Percentiles rank a stretch among this genome's conserved stretches.
Evolutionary conservation across 2,797 vertebrate genomes (phyloP).

Genomic region (Phoebastria nigripes): DNA sequence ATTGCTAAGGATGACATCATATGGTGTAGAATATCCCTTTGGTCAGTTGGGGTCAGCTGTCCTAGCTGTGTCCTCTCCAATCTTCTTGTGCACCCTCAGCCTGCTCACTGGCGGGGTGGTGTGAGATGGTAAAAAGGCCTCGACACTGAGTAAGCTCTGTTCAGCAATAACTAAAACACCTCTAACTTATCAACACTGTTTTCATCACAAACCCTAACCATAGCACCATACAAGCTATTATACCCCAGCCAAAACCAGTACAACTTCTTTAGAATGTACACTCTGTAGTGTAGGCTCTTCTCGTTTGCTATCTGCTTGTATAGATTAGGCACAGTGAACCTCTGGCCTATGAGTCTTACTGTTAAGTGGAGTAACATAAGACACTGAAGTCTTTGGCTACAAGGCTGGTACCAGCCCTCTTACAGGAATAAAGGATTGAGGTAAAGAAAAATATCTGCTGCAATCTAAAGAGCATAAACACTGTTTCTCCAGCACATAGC

Average conservation of each 20-base stretch:
- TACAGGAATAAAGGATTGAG: not conserved
- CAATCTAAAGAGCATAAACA: not conserved
- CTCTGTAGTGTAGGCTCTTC: not conserved
- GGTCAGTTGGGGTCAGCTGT: not conserved
- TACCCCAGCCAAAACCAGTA: not conserved
- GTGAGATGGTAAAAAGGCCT: not conserved
- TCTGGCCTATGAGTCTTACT: not conserved
- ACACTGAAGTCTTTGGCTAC: not conserved
- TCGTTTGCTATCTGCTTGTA: not conserved
- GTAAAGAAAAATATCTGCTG: not conserved
- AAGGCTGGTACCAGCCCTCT: not conserved
- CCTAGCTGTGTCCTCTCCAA: not conserved
- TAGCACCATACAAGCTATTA: not conserved
- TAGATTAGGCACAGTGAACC: not conserved
- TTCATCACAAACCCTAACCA: not conserved
- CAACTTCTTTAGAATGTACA: not conserved
- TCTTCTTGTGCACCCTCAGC: not conserved
- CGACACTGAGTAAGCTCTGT: not conserved
- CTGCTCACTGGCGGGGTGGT: rapidly evolving
- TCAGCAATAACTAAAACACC: not conserved
- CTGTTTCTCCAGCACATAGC: not conserved
- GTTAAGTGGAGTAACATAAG: not conserved
- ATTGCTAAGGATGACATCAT: rapidly evolving
- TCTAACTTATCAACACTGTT: not conserved
- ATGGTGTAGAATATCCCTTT: not conserved